phyloP scores from a whole-genome alignment of 1,140 invertebrate genomes.

The Penaeus japonicus region DNA sequence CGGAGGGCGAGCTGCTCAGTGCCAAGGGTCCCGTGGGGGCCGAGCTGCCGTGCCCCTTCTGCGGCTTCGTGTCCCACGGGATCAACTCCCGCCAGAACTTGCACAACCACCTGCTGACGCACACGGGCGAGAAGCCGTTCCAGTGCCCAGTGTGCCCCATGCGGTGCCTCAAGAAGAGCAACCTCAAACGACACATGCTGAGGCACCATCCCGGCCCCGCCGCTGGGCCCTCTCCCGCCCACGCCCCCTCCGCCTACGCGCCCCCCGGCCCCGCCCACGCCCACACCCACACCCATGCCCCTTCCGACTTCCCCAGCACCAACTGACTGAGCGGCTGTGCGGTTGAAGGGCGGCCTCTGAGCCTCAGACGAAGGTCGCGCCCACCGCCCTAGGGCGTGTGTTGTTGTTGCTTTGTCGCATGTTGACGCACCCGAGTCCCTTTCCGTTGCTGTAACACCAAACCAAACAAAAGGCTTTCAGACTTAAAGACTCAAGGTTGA shows the following conservation, averaged over 20 bases:
- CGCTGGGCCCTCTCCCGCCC: not conserved
- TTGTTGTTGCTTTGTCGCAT: too few relatives aligned
- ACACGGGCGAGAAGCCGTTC: conserved; percentile 44
- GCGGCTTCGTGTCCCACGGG: conserved; percentile 52
- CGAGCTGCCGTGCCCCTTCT: conserved; percentile 46
- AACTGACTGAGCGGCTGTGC: too few relatives aligned
- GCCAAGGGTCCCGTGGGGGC: conserved; percentile 19
- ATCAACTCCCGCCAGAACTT: conserved; percentile 55
- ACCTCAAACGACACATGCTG: conserved; percentile 41
- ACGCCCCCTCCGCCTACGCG: not conserved
- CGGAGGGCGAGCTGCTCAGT: conserved; percentile 37
- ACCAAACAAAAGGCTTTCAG: too few relatives aligned
- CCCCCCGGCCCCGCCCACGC: not conserved
- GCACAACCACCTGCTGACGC: conserved; percentile 45
- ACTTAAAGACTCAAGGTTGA: too few relatives aligned
- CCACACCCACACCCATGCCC: not conserved
- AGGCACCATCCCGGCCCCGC: conserved; percentile 4
- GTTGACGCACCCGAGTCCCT: too few relatives aligned
- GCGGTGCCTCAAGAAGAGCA: conserved; percentile 49
- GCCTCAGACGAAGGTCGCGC: too few relatives aligned
- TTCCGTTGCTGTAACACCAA: too few relatives aligned
- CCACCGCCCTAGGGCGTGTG: too few relatives aligned
- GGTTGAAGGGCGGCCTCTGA: too few relatives aligned
- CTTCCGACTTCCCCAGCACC: too few relatives aligned
- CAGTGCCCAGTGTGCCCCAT: conserved; percentile 37